Conservation (phyloP, 2,888 invertebrate genomes). For the Nesidiocoris tenuis region DNA sequence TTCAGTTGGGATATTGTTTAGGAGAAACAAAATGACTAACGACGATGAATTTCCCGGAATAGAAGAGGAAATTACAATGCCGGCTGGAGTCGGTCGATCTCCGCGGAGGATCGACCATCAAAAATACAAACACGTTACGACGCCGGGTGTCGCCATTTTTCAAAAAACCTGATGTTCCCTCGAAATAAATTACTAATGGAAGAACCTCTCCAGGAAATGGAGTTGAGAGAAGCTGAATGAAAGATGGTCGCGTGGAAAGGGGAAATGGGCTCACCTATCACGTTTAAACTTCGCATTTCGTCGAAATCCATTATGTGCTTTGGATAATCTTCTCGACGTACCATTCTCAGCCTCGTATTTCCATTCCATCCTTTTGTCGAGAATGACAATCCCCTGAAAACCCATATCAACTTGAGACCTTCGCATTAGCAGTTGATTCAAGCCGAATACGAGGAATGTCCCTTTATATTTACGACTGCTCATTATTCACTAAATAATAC, state of each 20-base stretch:
- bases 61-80: not conserved
- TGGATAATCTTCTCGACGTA: no score
- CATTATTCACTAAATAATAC: no score
- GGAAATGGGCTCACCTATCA: not conserved
- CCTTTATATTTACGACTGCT: no score
- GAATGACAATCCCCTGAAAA: not conserved
- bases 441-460: no score
- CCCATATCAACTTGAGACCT: not conserved
- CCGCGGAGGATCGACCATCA: no score
- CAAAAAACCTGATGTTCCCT: not conserved
- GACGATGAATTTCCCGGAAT: no score
- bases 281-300: slow-evolving; percentile 22
- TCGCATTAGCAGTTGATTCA: not conserved
- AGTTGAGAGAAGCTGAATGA: slow-evolving; percentile 15
- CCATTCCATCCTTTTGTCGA: not conserved
- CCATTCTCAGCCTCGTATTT: not conserved
- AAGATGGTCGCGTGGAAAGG: not conserved
- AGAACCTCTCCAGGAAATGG: slow-evolving; percentile 26
- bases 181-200: slow-evolving; percentile 7
- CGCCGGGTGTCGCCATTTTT: not conserved
- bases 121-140: not conserved
- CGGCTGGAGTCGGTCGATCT: no score
- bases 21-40: no score
- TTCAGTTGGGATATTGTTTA: no score
- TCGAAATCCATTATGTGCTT: slow-evolving; percentile 17